Evolutionary conservation across 2,113 vertebrate genomes (phyloP).

Genomic region (Phalacrocorax aristotelis): DNA sequence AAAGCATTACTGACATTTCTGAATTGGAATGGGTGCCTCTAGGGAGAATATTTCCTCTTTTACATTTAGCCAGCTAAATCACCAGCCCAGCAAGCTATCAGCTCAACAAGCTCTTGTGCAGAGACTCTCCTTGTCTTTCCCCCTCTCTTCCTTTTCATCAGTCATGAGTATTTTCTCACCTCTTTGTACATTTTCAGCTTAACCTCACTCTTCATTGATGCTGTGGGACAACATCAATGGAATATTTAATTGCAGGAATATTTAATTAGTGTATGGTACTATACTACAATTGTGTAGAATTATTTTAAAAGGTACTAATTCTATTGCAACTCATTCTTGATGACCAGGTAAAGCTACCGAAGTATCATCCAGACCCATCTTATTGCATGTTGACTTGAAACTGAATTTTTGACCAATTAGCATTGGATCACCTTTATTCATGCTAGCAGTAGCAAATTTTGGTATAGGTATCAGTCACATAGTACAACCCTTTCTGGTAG

Average conservation of each 20-base stretch:
- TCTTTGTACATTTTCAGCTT: background rate
- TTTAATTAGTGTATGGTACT: background rate
- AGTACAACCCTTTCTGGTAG: background rate
- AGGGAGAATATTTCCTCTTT: background rate
- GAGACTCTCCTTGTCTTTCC: background rate
- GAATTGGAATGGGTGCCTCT: background rate
- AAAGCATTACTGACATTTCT: slow-evolving; percentile 18
- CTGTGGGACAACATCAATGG: background rate
- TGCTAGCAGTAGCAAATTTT: background rate
- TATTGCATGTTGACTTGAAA: background rate
- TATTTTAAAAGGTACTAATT: background rate
- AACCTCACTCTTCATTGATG: background rate
- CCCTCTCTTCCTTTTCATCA: background rate
- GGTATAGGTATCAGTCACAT: background rate
- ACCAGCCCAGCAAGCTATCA: background rate
- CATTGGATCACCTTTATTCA: background rate
- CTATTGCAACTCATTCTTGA: background rate
- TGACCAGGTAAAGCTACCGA: background rate
- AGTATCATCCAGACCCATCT: background rate
- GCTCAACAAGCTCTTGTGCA: background rate
- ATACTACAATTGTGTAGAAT: background rate
- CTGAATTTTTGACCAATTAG: background rate
- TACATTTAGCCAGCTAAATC: slow-evolving; percentile 6
- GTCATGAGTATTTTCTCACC: background rate
- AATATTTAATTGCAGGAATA: background rate